A percentile compares a stretch with the other conserved stretches of the same genome.
phyloP scores from a whole-genome alignment of 2,888 invertebrate species.

The Orthonychiurus folsomi region DNA sequence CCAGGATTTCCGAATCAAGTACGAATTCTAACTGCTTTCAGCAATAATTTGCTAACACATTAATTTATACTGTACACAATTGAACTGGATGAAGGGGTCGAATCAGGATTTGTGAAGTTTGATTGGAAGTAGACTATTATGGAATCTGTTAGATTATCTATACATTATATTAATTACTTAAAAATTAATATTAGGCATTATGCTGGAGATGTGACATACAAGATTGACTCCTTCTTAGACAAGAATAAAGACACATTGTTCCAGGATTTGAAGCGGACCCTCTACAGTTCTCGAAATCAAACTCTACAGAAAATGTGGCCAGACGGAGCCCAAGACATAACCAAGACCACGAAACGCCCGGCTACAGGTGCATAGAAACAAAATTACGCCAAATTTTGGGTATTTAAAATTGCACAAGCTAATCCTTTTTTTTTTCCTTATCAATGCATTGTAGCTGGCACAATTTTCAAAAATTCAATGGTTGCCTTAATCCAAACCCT shows the following conservation, averaged over 20 bases:
- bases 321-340: slow-evolving; percentile 83
- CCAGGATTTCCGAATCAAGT: slow-evolving; percentile 72
- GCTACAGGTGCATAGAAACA: no score
- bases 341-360: slow-evolving; percentile 88
- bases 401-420: no score
- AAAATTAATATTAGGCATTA: slow-evolving; percentile 64
- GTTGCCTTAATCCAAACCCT: slow-evolving; percentile 76
- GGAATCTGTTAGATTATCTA: neutral
- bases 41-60: no score
- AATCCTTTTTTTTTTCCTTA: no score
- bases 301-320: slow-evolving; percentile 89
- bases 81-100: neutral
- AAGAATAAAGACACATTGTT: slow-evolving; percentile 95
- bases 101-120: neutral
- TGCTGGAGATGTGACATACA: slow-evolving; percentile 92
- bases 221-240: slow-evolving; percentile 82
- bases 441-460: no score
- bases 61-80: neutral
- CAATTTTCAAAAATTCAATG: slow-evolving; percentile 92
- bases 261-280: slow-evolving; percentile 89
- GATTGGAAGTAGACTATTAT: neutral
- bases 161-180: slow-evolving; percentile 5
- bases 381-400: no score
- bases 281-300: slow-evolving; percentile 70
- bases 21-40: slow-evolving; percentile 41